These are phyloP conservation scores for Anseranas semipalmata DNA, from an alignment of 2,113 vertebrate species.

Conservation along the genomic window DNA sequence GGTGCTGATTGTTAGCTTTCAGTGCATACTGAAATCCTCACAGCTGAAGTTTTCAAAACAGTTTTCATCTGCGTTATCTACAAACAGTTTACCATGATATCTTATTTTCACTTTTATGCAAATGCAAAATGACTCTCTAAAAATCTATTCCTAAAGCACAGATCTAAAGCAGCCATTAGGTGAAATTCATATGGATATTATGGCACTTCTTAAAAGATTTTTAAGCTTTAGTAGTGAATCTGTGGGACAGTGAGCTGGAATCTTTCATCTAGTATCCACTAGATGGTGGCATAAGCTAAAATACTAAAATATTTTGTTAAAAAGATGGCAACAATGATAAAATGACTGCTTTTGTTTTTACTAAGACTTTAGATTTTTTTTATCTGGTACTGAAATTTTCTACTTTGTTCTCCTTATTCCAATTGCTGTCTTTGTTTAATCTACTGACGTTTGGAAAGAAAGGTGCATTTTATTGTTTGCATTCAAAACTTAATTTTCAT, in stretches of 20 bases:
- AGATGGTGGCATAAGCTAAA: conserved; percentile 74
- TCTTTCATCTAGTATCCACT: background rate
- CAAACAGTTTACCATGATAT: background rate
- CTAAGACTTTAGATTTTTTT: background rate
- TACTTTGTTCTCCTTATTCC: background rate
- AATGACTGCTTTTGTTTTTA: conserved; percentile 12
- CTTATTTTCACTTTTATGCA: background rate
- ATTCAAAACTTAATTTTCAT: background rate
- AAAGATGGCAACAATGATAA: background rate
- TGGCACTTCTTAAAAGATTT: background rate
- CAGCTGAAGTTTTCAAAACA: background rate
- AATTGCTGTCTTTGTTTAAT: background rate
- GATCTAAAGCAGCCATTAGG: background rate
- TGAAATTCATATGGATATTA: background rate
- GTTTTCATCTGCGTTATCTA: background rate
- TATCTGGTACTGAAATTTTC: background rate
- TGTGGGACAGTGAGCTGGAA: background rate
- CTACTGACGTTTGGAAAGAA: background rate
- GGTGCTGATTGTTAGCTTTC: background rate
- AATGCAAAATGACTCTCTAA: background rate
- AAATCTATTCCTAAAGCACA: background rate
- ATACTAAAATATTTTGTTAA: background rate
- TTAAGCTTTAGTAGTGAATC: background rate
- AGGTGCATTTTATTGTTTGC: background rate
- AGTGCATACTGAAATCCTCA: background rate